These are phyloP conservation scores for Smithornis capensis DNA, from an alignment of 2,113 vertebrate genomes.

Conservation along the genomic window DNA sequence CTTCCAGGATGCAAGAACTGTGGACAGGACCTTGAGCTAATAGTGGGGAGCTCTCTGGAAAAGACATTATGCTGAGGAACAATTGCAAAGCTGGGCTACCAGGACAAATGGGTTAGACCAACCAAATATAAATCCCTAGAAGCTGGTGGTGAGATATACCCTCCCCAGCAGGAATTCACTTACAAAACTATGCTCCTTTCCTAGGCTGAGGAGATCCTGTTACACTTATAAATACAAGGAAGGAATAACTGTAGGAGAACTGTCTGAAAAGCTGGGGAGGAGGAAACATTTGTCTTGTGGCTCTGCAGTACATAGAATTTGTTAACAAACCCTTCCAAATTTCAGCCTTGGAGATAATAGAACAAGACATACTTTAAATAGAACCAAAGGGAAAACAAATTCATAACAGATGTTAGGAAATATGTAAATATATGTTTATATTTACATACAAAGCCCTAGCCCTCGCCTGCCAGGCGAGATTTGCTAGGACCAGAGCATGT, in stretches of 20 bases:
- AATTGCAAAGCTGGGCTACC: background rate
- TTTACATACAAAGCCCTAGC: slow-evolving; percentile 30
- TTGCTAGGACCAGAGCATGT: background rate
- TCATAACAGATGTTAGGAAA: slow-evolving; percentile 52
- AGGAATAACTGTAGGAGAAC: background rate
- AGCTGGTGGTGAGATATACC: background rate
- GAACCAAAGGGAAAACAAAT: slow-evolving; percentile 43
- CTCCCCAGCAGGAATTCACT: background rate
- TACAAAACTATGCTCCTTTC: background rate
- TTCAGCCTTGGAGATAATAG: slow-evolving; percentile 18
- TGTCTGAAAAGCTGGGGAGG: background rate
- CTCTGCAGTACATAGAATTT: background rate
- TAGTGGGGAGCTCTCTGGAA: background rate
- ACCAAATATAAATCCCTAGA: background rate
- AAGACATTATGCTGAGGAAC: background rate
- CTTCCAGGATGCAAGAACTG: background rate
- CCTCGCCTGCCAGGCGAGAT: background rate
- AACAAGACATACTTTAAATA: slow-evolving; percentile 49
- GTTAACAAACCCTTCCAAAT: slow-evolving; percentile 7
- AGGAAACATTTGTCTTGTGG: background rate
- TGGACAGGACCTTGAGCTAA: background rate
- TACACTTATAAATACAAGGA: background rate
- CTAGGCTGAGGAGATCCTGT: background rate
- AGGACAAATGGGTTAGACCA: background rate
- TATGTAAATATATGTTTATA: slow-evolving; percentile 60